Conservation (phyloP, 2,888 invertebrate genomes). For the Athalia rosae region DNA sequence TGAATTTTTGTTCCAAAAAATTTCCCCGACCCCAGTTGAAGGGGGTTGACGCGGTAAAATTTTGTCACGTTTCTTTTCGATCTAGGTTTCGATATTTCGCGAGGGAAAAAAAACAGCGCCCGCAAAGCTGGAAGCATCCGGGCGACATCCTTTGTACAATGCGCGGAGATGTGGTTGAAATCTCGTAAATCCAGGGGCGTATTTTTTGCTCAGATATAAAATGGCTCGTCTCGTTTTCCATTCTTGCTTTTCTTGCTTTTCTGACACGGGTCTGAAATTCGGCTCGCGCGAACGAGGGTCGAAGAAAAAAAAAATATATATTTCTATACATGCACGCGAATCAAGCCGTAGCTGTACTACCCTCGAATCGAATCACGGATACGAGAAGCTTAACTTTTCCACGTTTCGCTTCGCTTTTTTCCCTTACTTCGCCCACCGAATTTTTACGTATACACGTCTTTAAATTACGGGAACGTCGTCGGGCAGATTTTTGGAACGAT, state of each 20-base stretch:
- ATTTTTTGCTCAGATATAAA: not conserved
- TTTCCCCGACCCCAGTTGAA: too few species aligned
- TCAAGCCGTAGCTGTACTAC: not conserved
- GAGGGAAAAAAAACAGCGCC: too few species aligned
- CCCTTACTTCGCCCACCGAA: not conserved
- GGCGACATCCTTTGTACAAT: not conserved
- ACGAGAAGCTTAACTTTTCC: constrained; percentile 36
- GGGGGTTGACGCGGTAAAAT: too few species aligned
- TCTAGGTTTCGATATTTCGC: too few species aligned
- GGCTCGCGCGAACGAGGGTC: not conserved
- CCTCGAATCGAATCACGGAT: constrained; percentile 32
- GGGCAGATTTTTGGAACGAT: constrained; percentile 26
- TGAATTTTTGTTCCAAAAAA: too few species aligned
- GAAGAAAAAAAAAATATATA: not conserved
- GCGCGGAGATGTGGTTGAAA: not conserved
- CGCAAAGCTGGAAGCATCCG: too few species aligned
- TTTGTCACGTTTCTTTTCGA: too few species aligned
- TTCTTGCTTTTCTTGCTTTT: not conserved
- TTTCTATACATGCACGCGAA: too few species aligned
- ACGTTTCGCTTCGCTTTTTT: not conserved
- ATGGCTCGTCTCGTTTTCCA: not conserved
- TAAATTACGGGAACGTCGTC: constrained; percentile 35
- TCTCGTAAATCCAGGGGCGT: not conserved
- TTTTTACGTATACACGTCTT: not conserved
- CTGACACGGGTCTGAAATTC: constrained; percentile 17